phyloP scores from a whole-genome alignment of 2,113 vertebrate genomes.

The Grus americana region DNA sequence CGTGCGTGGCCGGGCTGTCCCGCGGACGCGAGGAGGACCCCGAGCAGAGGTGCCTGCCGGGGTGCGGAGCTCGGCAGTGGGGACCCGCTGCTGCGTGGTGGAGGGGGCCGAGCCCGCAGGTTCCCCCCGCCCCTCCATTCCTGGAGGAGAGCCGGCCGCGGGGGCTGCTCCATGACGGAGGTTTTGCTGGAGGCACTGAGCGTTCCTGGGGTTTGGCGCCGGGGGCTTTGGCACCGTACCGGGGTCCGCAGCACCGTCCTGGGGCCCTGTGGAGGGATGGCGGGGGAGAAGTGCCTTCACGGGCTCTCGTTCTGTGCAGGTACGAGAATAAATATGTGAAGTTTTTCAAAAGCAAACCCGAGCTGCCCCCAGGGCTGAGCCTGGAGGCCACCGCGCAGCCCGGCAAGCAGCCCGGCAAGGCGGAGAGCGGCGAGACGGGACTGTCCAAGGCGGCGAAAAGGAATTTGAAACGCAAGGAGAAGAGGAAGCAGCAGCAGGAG shows the following conservation, averaged over 20 bases:
- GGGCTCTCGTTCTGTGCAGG: conserved; percentile 62
- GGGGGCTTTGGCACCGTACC: not conserved
- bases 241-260: no score
- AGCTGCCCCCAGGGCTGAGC: conserved; percentile 89
- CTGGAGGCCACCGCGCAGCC: conserved; percentile 52
- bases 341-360: conserved; percentile 95
- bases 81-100: not conserved
- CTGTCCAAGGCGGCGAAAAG: conserved; percentile 91
- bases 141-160: not conserved
- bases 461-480: conserved; percentile 94
- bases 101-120: not conserved
- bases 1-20: not conserved
- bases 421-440: conserved; percentile 59
- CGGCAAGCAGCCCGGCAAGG: conserved; percentile 58
- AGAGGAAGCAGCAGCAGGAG: conserved; percentile 86
- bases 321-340: conserved; percentile 98
- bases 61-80: not conserved
- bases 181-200: not conserved
- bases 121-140: no score
- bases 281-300: not conserved
- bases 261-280: not conserved
- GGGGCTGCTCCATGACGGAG: not conserved
- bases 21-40: not conserved
- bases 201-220: not conserved
- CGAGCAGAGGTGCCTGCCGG: not conserved